Conservation (phyloP, 2,113 vertebrate genomes). For the Pachycephala philippinensis region DNA sequence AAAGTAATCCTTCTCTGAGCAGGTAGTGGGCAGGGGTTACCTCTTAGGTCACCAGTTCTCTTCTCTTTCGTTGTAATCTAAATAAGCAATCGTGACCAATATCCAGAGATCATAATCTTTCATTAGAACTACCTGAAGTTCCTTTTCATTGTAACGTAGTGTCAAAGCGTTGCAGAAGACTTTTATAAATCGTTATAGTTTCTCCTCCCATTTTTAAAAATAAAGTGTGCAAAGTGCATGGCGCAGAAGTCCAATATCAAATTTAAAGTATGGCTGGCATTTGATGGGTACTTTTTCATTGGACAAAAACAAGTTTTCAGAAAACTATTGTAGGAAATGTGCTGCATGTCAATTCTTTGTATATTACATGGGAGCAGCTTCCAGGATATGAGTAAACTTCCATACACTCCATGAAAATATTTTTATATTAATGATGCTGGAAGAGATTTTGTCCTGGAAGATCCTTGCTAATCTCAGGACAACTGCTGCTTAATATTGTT, state of each 20-base stretch:
- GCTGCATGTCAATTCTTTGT: not conserved
- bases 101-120: not conserved
- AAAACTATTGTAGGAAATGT: not conserved
- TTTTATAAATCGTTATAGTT: accelerated
- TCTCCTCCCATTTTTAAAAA: accelerated
- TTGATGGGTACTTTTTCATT: not conserved
- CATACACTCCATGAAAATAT: not conserved
- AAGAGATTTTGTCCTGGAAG: not conserved
- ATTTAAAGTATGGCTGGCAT: not conserved
- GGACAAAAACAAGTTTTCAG: not conserved
- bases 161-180: not conserved
- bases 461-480: not conserved
- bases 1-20: not conserved
- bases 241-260: not conserved
- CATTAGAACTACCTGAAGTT: not conserved
- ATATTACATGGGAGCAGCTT: not conserved
- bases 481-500: not conserved
- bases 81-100: not conserved
- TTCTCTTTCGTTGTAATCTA: not conserved
- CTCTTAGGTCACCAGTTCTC: not conserved
- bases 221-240: not conserved
- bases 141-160: accelerated
- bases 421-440: not conserved
- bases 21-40: not conserved
- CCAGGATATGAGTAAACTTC: not conserved